These are phyloP conservation scores for Matsumurasca onukii DNA, from an alignment of 1,140 invertebrate species.

Conservation along the genomic window DNA sequence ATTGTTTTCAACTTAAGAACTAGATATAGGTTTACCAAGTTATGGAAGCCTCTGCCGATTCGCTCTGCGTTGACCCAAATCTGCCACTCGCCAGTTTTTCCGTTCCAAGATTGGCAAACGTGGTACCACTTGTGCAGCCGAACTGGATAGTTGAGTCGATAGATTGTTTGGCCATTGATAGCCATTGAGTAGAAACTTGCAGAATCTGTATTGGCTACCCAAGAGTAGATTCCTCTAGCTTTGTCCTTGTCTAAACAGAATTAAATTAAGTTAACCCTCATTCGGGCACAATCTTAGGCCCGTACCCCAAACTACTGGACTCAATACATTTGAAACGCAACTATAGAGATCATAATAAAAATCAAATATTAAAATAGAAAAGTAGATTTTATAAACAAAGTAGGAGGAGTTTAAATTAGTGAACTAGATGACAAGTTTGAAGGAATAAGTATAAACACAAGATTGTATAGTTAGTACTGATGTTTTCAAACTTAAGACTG, in stretches of 20 bases:
- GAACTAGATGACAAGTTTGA: no score
- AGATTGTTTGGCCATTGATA: constrained; percentile 76
- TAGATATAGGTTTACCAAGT: constrained; percentile 77
- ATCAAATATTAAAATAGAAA: not conserved
- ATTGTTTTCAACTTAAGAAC: no score
- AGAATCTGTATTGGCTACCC: constrained; percentile 74
- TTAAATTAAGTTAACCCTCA: no score
- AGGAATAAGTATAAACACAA: no score
- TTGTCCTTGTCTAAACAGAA: constrained; percentile 54
- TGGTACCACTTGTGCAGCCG: constrained; percentile 81
- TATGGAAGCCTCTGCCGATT: constrained; percentile 79
- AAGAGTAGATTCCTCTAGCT: constrained; percentile 68
- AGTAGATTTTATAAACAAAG: not conserved
- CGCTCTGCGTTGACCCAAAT: constrained; percentile 81
- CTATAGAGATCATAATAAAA: no score
- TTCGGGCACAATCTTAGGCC: no score
- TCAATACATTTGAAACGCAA: no score
- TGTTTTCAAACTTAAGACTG: no score
- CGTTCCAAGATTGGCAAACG: constrained; percentile 82
- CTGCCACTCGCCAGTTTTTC: constrained; percentile 82
- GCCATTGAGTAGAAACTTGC: constrained; percentile 79
- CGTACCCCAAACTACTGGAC: no score
- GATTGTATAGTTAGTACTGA: no score
- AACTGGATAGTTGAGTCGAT: constrained; percentile 77
- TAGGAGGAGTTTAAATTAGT: no score